phyloP scores from a whole-genome alignment of 2,113 vertebrate genomes.

The Strix uralensis region DNA sequence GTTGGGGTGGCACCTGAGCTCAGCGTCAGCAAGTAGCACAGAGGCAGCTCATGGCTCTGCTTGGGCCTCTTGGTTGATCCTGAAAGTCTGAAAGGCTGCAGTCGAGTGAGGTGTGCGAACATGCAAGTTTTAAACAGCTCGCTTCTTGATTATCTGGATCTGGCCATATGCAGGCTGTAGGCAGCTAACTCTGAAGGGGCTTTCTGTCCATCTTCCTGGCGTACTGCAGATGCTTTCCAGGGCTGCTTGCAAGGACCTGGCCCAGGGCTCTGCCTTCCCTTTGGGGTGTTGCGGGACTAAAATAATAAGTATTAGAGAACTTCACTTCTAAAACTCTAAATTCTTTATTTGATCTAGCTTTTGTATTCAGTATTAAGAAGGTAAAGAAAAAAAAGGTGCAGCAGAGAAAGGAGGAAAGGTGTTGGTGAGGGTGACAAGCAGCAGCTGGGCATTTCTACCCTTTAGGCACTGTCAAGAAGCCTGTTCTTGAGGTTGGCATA shows the following conservation, averaged over 20 bases:
- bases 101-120: background rate
- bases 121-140: background rate
- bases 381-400: background rate
- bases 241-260: too few relatives aligned
- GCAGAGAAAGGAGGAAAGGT: background rate
- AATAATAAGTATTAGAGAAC: background rate
- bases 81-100: background rate
- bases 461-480: background rate
- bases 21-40: background rate
- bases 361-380: background rate
- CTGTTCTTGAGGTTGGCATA: background rate
- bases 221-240: background rate
- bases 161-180: background rate
- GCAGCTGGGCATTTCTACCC: background rate
- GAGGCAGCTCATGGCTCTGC: background rate
- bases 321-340: background rate
- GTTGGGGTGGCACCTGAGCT: background rate
- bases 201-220: rapidly evolving
- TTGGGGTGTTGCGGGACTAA: background rate
- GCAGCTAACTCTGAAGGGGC: background rate
- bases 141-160: background rate
- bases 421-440: background rate
- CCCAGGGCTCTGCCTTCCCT: background rate
- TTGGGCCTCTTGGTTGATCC: background rate
- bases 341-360: background rate